These are phyloP conservation scores for Mayetiola destructor DNA, from an alignment of 2,888 invertebrate species.

Conservation along the genomic window DNA sequence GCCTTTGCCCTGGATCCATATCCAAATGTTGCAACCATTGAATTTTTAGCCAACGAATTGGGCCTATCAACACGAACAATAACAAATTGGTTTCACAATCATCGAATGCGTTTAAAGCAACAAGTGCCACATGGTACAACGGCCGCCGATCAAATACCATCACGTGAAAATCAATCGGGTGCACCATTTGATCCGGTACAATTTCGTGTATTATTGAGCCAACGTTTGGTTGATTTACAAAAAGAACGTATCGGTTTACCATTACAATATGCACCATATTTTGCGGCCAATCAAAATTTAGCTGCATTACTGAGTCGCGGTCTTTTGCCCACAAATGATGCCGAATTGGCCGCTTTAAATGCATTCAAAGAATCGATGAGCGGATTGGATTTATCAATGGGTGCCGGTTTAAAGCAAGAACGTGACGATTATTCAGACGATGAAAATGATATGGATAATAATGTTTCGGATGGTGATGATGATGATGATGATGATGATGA, in stretches of 20 bases:
- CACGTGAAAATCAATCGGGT: constrained; percentile 50
- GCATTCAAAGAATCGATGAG: constrained; percentile 66
- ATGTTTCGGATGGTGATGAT: constrained; percentile 19
- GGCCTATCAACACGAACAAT: constrained; percentile 88
- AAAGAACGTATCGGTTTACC: constrained; percentile 72
- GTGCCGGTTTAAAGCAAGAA: constrained; percentile 47
- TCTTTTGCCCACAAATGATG: constrained; percentile 38
- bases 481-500: constrained; percentile 23
- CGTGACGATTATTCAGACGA: constrained; percentile 39
- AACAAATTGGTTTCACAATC: constrained; percentile 99
- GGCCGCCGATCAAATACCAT: constrained; percentile 56
- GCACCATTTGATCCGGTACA: constrained; percentile 84
- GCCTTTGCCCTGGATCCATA: constrained; percentile 95
- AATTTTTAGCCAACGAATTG: constrained; percentile 83
- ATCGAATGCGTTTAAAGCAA: constrained; percentile 93
- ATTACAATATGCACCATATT: constrained; percentile 54
- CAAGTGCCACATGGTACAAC: constrained; percentile 68
- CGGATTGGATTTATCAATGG: constrained; percentile 78
- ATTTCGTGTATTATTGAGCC: constrained; percentile 75
- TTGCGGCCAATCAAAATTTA: constrained; percentile 61
- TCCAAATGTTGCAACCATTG: constrained; percentile 91
- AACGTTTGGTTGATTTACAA: constrained; percentile 73
- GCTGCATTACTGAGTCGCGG: constrained; percentile 63
- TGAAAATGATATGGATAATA: constrained; percentile 35
- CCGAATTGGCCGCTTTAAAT: constrained; percentile 39